Percentiles rank a stretch among this genome's conserved stretches.
Evolutionary conservation across 2,888 invertebrate species (phyloP).

Genomic region (Crossocerus cetratus): DNA sequence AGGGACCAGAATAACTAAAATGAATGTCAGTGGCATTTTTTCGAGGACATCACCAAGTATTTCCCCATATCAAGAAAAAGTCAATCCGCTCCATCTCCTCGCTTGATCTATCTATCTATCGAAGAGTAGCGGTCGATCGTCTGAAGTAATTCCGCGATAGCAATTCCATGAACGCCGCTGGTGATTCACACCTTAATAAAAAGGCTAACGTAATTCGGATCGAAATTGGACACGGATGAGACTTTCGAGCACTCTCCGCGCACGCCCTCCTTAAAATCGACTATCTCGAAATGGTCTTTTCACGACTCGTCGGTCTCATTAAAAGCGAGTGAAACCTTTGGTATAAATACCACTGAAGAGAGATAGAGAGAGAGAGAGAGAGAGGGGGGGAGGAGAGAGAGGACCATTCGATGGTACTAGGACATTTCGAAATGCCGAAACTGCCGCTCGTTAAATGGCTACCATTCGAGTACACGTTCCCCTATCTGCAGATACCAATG

Average conservation of each 20-base stretch:
- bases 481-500: constrained; percentile 9
- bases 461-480: constrained; percentile 16
- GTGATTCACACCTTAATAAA: not conserved
- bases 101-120: no score
- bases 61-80: no score
- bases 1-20: no score
- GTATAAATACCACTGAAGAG: constrained; percentile 27
- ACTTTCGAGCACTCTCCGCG: not conserved
- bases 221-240: not conserved
- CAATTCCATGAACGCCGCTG: not conserved
- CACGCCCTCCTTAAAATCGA: constrained; percentile 8
- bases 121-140: no score
- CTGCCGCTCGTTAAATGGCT: constrained; percentile 43
- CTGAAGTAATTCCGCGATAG: no score
- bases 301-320: constrained; percentile 39
- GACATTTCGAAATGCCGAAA: constrained; percentile 43
- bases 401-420: constrained; percentile 1
- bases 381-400: not conserved
- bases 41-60: no score
- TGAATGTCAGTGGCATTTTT: no score
- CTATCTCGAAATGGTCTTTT: constrained; percentile 12
- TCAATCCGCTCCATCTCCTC: no score
- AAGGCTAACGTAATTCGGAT: constrained; percentile 15
- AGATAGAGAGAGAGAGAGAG: no score
- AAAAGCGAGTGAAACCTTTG: constrained; percentile 16